A percentile compares a stretch with the other conserved stretches of the same genome.
phyloP scores from a whole-genome alignment of 1,140 invertebrate genomes.

The Cepaea nemoralis region DNA sequence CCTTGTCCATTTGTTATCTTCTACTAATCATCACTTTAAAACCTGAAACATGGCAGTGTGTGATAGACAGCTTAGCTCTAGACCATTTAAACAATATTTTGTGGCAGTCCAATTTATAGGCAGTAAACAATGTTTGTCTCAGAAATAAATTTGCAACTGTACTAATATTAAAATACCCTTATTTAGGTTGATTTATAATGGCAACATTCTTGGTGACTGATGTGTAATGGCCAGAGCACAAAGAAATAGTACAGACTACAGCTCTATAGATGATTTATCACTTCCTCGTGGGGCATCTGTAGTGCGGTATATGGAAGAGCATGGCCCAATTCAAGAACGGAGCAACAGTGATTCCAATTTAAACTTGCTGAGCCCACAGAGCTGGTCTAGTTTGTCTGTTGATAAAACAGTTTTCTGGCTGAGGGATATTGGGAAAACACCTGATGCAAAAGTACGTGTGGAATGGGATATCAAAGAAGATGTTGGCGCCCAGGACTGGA shows the following conservation, averaged over 20 bases:
- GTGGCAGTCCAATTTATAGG: no score
- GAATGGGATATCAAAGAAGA: constrained; percentile 72
- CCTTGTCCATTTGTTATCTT: no score
- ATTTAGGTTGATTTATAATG: not conserved
- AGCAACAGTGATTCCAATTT: constrained; percentile 64
- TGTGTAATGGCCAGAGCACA: constrained; percentile 49
- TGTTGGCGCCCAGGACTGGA: constrained; percentile 70
- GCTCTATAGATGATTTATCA: constrained; percentile 61
- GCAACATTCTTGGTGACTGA: not conserved
- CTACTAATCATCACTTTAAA: no score
- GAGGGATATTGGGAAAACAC: constrained; percentile 44
- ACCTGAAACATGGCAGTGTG: no score
- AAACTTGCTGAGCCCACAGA: constrained; percentile 50
- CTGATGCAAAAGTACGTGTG: constrained; percentile 55
- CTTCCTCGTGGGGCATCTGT: constrained; percentile 48
- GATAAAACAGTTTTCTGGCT: constrained; percentile 46
- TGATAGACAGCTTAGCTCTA: no score
- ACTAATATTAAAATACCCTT: not conserved
- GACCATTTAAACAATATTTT: no score
- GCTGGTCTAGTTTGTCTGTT: constrained; percentile 56
- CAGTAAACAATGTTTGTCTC: no score
- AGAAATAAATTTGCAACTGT: no score
- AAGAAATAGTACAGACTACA: constrained; percentile 46
- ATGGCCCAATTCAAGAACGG: constrained; percentile 50
- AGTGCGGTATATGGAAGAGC: constrained; percentile 40